Base-by-base conservation (phyloP, 2,797 vertebrate species). In the Artibeus jamaicensis region DNA sequence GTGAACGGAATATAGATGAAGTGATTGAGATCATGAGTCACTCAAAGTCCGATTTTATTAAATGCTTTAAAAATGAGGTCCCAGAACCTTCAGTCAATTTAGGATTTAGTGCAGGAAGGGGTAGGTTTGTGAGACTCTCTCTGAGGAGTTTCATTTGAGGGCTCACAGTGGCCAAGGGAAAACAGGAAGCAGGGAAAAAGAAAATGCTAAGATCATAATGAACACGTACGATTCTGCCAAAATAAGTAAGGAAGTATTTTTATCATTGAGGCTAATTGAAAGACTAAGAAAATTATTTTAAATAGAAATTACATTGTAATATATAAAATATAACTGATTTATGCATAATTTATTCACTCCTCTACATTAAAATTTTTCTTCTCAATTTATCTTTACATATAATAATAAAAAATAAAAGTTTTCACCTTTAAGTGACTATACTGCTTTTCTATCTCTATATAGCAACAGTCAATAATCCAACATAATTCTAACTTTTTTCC, bases 41-140 rank as follows among this genome's bases (percentile, higher is more conserved):
- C 81, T 93, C 92, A 78, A 92, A 95, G 82, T 55, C 78, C 85
- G 50, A 86, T 86, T 97, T 96, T 92, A 96, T 95, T 95, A 96
- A 96, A 94, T 86, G 70, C 93, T 96, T 96, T 95, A 73, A 93
- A 96, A 96, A 89, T 39, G 34, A 97, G 83, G 91, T 86, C 29
- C 50, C 82, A 86, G 78, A 95, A 94, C 62, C 86, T 86, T 92
- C 81, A 86, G 85, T 96, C 87, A 95, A 79, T 83, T 96, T 93
- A 88, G 50, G 88, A 94, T 65, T 92, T 67, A 95, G 90, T 29
- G 34, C 50, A 90, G 55, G 65, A 94, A 91, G 77, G 48, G 53
- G 67, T 96, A 57, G 53, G 77, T n/a, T 82, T 0, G 0, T 44
- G 26, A 81, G 53, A 62, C 16, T 90, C 55, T 68, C 32, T 67